Evolutionary conservation across 1,140 invertebrate species (phyloP).

Genomic region (Drosophila lini): DNA sequence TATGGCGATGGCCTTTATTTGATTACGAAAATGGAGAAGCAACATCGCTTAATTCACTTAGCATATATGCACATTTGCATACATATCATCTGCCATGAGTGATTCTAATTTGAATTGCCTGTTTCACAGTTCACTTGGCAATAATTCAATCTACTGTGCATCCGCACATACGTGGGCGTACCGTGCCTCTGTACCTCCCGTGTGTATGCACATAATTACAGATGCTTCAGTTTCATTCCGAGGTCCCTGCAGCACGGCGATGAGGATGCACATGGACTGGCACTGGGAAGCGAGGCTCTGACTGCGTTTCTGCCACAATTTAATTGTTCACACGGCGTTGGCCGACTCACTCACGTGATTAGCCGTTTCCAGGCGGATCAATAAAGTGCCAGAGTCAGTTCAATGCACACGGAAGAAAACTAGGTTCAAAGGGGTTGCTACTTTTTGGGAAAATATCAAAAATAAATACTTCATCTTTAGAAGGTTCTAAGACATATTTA

Average conservation of each 20-base stretch:
- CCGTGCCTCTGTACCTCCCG: not conserved
- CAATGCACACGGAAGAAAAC: not conserved
- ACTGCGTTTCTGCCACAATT: slow-evolving; percentile 32
- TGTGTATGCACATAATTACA: slow-evolving; percentile 42
- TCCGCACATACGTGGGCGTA: slow-evolving; percentile 7
- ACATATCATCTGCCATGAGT: slow-evolving; percentile 42
- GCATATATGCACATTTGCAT: slow-evolving; percentile 40
- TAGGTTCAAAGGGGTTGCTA: not conserved
- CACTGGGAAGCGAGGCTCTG: not conserved
- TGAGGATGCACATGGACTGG: slow-evolving; percentile 8
- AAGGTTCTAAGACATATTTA: not conserved
- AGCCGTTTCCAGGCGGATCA: slow-evolving; percentile 47
- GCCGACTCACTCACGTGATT: slow-evolving; percentile 36
- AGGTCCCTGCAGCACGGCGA: not conserved
- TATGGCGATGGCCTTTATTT: slow-evolving; percentile 24
- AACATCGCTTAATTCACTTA: slow-evolving; percentile 46
- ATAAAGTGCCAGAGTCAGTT: slow-evolving; percentile 6
- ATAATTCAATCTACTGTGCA: slow-evolving; percentile 51
- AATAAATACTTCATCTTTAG: too few species aligned
- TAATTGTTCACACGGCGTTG: slow-evolving; percentile 44
- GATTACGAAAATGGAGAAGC: slow-evolving; percentile 41
- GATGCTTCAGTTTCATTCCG: not conserved
- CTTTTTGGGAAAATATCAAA: not conserved
- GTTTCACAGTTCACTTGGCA: slow-evolving; percentile 49
- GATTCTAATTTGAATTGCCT: slow-evolving; percentile 51